Conservation (phyloP, 2,797 vertebrate species). For the Odontamblyopus rebecca region DNA sequence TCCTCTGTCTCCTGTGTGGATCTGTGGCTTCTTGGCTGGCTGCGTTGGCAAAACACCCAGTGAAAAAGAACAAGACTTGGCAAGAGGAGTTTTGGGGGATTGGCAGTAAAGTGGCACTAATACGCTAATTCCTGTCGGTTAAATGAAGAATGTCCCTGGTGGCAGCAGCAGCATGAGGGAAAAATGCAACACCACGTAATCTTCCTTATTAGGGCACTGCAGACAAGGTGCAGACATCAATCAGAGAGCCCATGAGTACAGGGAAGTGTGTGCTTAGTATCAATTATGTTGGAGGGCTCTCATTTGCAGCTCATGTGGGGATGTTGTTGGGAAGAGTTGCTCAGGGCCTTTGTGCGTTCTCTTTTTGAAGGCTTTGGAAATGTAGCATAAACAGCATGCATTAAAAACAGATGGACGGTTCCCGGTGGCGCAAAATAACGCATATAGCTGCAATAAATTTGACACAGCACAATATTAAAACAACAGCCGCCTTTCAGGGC, state of each 20-base stretch:
- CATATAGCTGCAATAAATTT: not conserved
- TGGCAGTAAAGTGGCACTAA: conserved; percentile 51
- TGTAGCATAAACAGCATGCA: not conserved
- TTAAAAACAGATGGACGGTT: not conserved
- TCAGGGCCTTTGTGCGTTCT: not conserved
- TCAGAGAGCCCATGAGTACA: conserved; percentile 16
- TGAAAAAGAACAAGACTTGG: conserved; percentile 40
- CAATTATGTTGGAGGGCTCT: conserved; percentile 10
- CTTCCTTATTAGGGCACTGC: conserved; percentile 40
- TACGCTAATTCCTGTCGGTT: conserved; percentile 47
- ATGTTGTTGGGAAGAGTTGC: not conserved
- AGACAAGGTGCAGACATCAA: conserved; percentile 34
- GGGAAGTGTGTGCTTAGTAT: conserved; percentile 9
- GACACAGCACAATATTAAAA: not conserved
- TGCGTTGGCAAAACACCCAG: conserved; percentile 32
- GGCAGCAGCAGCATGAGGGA: conserved; percentile 25
- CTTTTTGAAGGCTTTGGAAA: not conserved
- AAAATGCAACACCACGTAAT: conserved; percentile 28
- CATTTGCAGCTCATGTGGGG: conserved; percentile 1
- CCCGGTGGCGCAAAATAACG: not conserved
- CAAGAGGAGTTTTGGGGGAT: conserved; percentile 26
- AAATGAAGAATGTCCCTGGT: conserved; percentile 49
- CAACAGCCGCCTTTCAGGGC: not conserved
- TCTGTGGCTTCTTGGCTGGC: conserved; percentile 24
- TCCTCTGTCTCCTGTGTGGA: not conserved